Evolutionary conservation across 2,113 vertebrate genomes (phyloP).

Genomic region (Centropristis striata): DNA sequence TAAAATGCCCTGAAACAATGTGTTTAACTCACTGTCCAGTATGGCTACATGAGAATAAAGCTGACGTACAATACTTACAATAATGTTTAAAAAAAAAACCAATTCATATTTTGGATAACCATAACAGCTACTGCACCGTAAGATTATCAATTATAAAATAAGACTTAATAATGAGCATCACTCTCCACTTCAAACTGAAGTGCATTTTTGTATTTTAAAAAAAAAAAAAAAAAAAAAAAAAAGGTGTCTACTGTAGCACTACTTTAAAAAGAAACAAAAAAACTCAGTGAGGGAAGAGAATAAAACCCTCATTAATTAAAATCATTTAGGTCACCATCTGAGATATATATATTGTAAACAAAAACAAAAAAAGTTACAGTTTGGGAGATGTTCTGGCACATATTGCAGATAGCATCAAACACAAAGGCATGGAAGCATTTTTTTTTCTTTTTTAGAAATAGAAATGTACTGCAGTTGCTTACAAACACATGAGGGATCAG

Average conservation of each 20-base stretch:
- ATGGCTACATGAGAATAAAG: slow-evolving; percentile 14
- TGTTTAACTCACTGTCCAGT: neutral
- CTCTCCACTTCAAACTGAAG: slow-evolving; percentile 58
- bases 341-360: slow-evolving; percentile 90
- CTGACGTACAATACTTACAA: slow-evolving; percentile 9
- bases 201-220: slow-evolving; percentile 14
- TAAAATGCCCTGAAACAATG: neutral
- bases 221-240: slow-evolving; percentile 29
- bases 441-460: slow-evolving; percentile 79
- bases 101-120: slow-evolving; percentile 22
- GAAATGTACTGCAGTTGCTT: slow-evolving; percentile 83
- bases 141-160: slow-evolving; percentile 57
- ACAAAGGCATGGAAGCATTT: slow-evolving; percentile 85
- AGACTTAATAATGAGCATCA: slow-evolving; percentile 49
- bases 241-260: slow-evolving; percentile 1
- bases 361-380: slow-evolving; percentile 45
- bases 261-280: no score
- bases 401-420: slow-evolving; percentile 83
- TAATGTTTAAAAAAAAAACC: slow-evolving; percentile 19
- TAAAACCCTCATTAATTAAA: slow-evolving; percentile 75
- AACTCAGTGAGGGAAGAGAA: slow-evolving; percentile 51
- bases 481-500: slow-evolving; percentile 33
- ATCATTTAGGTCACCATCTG: slow-evolving; percentile 84
- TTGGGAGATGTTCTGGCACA: slow-evolving; percentile 72
- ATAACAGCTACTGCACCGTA: slow-evolving; percentile 23